Conservation (phyloP, 1,140 invertebrate species). For the Micrasema longulum region DNA sequence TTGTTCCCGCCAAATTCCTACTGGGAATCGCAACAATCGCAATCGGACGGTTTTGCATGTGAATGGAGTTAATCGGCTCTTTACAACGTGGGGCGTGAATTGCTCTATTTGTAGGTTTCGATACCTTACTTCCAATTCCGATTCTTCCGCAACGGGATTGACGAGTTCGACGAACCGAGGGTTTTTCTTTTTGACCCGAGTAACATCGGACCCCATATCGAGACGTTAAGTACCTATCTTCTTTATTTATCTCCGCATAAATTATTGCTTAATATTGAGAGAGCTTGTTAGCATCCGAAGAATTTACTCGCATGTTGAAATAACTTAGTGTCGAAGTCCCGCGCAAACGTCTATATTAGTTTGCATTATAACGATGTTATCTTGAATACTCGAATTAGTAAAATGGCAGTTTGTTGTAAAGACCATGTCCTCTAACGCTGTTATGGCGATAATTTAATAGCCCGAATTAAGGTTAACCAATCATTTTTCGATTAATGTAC, state of each 20-base stretch:
- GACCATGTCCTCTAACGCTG: conserved; percentile 5
- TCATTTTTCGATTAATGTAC: conserved; percentile 17
- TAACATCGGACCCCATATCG: conserved; percentile 5
- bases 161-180: conserved; percentile 13
- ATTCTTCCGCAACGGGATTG: neutral
- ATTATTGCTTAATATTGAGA: neutral
- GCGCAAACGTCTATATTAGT: too few relatives aligned
- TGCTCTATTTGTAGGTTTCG: conserved; percentile 11
- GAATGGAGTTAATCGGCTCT: conserved; percentile 24
- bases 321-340: too few relatives aligned
- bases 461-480: conserved; percentile 27
- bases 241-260: neutral
- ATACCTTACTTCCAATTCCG: neutral
- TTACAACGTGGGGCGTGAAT: conserved; percentile 9
- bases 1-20: conserved; percentile 33
- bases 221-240: neutral
- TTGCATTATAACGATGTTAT: too few relatives aligned
- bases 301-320: too few relatives aligned
- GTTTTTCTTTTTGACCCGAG: conserved; percentile 2
- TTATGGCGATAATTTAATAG: conserved; percentile 9
- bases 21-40: conserved; percentile 9
- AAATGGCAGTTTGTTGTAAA: conserved; percentile 3
- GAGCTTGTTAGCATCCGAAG: too few relatives aligned
- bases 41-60: conserved; percentile 26
- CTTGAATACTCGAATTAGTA: neutral